Conservation (phyloP, 2,113 vertebrate genomes). For the Tetraodon nigroviridis region DNA sequence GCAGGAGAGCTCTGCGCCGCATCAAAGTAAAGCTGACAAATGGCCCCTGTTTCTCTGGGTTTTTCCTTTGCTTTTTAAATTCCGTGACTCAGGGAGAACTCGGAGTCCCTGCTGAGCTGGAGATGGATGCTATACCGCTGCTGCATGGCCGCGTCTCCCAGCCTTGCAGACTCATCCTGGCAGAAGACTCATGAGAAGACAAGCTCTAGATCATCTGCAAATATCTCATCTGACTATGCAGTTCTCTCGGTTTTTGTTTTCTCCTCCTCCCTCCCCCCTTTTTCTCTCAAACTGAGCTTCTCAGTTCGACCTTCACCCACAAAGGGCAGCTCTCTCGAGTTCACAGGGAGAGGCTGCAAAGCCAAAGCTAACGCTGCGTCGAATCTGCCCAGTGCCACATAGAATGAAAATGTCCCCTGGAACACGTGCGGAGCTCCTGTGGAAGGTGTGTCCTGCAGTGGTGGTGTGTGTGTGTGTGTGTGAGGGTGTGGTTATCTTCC, state of each 20-base stretch:
- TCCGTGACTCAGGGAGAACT: slow-evolving; percentile 20
- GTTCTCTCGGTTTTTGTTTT: slow-evolving; percentile 33
- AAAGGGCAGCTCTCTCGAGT: neutral
- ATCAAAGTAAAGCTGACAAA: slow-evolving; percentile 52
- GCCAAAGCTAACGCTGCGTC: neutral
- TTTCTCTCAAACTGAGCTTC: neutral
- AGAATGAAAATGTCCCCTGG: slow-evolving; percentile 16
- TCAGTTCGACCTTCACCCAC: slow-evolving; percentile 6
- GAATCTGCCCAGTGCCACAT: slow-evolving; percentile 20
- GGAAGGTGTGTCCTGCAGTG: slow-evolving; percentile 62
- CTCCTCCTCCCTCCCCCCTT: slow-evolving; percentile 19
- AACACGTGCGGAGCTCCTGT: slow-evolving; percentile 32
- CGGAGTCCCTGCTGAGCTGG: slow-evolving; percentile 49
- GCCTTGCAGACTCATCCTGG: slow-evolving; percentile 68
- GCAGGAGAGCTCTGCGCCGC: slow-evolving; percentile 41
- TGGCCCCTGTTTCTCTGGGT: slow-evolving; percentile 26
- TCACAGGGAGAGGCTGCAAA: neutral
- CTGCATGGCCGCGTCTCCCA: slow-evolving; percentile 40
- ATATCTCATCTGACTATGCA: slow-evolving; percentile 23
- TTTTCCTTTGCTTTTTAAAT: slow-evolving; percentile 36
- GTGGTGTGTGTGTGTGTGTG: slow-evolving; percentile 51
- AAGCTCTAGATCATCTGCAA: slow-evolving; percentile 43
- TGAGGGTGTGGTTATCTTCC: slow-evolving; percentile 64
- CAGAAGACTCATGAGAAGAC: slow-evolving; percentile 32
- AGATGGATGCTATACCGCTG: slow-evolving; percentile 50